These are phyloP conservation scores for Tethya wilhelma DNA, from an alignment of 37 sponge, comb jelly and placozoan species.

Conservation along the genomic window DNA sequence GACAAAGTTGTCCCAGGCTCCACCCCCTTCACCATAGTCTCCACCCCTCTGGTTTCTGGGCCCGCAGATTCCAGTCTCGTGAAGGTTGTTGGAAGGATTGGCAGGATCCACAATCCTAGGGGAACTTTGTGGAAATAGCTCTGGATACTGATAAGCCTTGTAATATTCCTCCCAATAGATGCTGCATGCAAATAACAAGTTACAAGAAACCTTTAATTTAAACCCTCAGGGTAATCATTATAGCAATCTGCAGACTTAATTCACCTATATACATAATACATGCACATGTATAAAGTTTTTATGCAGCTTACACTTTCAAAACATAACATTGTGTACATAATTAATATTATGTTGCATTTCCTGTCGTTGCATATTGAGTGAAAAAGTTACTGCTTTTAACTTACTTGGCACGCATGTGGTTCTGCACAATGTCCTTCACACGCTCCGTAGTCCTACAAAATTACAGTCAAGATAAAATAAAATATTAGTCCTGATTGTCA, in stretches of 20 bases:
- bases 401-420: constrained; percentile 25
- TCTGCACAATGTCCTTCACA: constrained; percentile 15
- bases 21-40: constrained; percentile 26
- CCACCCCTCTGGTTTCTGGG: not conserved
- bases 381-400: no score
- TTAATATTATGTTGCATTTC: not conserved
- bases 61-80: constrained; percentile 36
- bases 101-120: constrained; percentile 73
- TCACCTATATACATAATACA: not conserved
- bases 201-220: not conserved
- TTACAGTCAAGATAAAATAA: not conserved
- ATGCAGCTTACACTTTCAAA: no score
- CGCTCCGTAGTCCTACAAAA: constrained; percentile 7
- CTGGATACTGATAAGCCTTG: not conserved
- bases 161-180: constrained; percentile 53
- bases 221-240: no score
- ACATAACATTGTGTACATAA: not conserved
- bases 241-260: not conserved
- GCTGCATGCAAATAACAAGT: constrained; percentile 34
- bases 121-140: not conserved
- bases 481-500: not conserved
- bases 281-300: no score
- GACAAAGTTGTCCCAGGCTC: constrained; percentile 42
- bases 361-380: no score
- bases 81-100: constrained; percentile 68